These are phyloP conservation scores for Drosophila flavopinicola DNA, from an alignment of 2,888 invertebrate genomes.

Conservation along the genomic window DNA sequence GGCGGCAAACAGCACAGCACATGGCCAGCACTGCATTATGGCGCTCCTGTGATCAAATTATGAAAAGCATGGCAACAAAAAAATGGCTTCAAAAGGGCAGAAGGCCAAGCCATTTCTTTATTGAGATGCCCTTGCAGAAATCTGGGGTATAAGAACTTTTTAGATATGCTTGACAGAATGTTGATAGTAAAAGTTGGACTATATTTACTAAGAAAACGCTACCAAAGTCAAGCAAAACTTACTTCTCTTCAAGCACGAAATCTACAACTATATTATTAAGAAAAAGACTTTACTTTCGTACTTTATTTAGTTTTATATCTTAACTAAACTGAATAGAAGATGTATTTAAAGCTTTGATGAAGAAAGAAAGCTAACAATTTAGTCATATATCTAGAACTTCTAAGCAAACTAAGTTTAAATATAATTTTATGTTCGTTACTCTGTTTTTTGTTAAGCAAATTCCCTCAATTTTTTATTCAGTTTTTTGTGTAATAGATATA, in stretches of 20 bases:
- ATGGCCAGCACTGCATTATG: conserved; percentile 75
- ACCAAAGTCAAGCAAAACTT: neutral
- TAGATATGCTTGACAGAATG: neutral
- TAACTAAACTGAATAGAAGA: too few relatives aligned
- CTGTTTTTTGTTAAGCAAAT: too few relatives aligned
- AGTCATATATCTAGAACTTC: too few relatives aligned
- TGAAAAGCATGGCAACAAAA: conserved; percentile 61
- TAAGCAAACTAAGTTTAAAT: too few relatives aligned
- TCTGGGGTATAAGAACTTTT: neutral
- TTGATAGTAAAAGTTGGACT: neutral
- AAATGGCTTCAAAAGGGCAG: conserved; percentile 42
- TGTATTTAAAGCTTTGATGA: too few relatives aligned
- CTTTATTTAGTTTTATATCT: too few relatives aligned
- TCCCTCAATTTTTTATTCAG: too few relatives aligned
- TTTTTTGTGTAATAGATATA: too few relatives aligned
- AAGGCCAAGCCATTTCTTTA: conserved; percentile 62
- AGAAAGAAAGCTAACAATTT: too few relatives aligned
- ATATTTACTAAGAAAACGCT: neutral
- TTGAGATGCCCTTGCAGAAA: conserved; percentile 35
- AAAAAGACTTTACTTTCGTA: accelerated
- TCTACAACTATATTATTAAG: neutral
- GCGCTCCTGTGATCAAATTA: conserved; percentile 74
- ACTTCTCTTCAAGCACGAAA: accelerated
- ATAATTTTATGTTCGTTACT: too few relatives aligned
- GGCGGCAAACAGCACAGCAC: conserved; percentile 44